phyloP scores from a whole-genome alignment of 2,113 vertebrate genomes.

The Heptranchias perlo region DNA sequence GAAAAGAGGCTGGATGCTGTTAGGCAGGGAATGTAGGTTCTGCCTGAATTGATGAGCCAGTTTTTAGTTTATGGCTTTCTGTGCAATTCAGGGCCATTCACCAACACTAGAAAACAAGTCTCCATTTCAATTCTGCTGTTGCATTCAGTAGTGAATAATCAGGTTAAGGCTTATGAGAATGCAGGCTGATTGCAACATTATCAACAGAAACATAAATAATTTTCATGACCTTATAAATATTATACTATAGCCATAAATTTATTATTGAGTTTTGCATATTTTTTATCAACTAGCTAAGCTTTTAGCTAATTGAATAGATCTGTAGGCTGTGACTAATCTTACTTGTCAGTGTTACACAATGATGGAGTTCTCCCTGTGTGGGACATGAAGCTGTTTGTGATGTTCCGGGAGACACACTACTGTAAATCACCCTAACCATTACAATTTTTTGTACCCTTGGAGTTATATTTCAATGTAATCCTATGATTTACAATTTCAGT shows the following conservation, averaged over 20 bases:
- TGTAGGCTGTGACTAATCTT: neutral
- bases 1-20: neutral
- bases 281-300: neutral
- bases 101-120: neutral
- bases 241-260: neutral
- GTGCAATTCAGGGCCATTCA: neutral
- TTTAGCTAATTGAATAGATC: neutral
- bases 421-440: neutral
- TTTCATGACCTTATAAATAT: conserved; percentile 8
- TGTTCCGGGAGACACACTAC: neutral
- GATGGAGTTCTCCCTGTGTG: neutral
- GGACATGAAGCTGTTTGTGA: neutral
- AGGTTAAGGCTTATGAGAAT: neutral
- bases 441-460: neutral
- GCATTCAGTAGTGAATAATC: neutral
- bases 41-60: neutral
- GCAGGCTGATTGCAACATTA: neutral
- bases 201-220: neutral
- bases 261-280: conserved; percentile 17
- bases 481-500: neutral
- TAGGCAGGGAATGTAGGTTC: neutral
- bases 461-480: neutral
- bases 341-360: neutral
- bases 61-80: neutral
- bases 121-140: neutral